Evolutionary conservation across 2,113 vertebrate species (phyloP), one percentile per base, ranked within the genome.

Genomic region (Colinus virginianus): DNA sequence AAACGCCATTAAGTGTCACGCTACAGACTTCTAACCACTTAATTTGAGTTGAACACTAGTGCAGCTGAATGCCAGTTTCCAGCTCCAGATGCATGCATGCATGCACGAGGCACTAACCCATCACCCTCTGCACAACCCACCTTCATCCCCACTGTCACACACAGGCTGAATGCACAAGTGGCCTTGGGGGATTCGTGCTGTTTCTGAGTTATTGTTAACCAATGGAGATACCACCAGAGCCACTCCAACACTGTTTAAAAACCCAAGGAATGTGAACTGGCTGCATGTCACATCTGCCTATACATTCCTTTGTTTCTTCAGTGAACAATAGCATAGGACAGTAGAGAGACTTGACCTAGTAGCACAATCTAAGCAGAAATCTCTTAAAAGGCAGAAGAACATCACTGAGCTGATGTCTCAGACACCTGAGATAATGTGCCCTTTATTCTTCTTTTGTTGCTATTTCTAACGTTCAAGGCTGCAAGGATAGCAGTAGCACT

Each of bases 1-100:
- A 75, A 81, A 80, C 61, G 42, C 75, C 40, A 84, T 48, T 46
- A 78, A 78, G 40, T 71, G 84, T 86, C 70, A 71, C 11, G 13
- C 46, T 71, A 30, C 66, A 90, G 70, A 72, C 53, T 68, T 55
- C 32, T 55, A 70, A 82, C 34, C 34, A 21, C 49, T 26, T 63
- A 63, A 88, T 78, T 74, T 62, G 23, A 62, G 55, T 49, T 76
- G 78, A 78, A 36, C 34, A 59, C 26, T 42, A 17, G 14, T n/a
- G 69, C 22, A 53, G 46, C 48, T 70, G 42, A 77, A 59, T 34
- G 42, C 26, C 42, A 62, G 13, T 21, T 69, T n/a, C 68, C n/a
- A 56, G 19, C 22, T 84, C 74, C 3, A 59, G 85, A 32, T 25
- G 7, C 8, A 2, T 5, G 3, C 11, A 13, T 32, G 30, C 0